These are phyloP conservation scores for Monochamus saltuarius DNA, from an alignment of 1,140 invertebrate species.

Conservation along the genomic window DNA sequence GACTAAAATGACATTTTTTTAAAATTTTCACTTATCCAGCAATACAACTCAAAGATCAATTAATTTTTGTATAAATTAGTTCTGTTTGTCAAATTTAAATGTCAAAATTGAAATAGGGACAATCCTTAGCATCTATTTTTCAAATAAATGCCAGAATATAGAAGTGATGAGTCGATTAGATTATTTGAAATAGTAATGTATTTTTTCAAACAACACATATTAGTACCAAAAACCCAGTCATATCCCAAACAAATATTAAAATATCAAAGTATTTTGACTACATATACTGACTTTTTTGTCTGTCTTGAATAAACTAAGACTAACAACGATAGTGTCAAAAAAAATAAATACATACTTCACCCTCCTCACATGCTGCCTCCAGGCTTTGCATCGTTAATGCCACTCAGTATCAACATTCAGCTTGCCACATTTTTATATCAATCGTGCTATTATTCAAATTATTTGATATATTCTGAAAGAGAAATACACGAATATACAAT, in stretches of 20 bases:
- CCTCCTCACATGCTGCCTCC: conserved; percentile 63
- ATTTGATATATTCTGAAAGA: conserved; percentile 10
- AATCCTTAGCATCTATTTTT: too few species aligned
- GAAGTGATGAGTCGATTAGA: not conserved
- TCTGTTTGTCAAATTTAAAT: too few species aligned
- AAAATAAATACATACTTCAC: conserved; percentile 55
- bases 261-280: not conserved
- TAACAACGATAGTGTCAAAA: not conserved
- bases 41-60: too few species aligned
- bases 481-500: not conserved
- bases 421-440: not conserved
- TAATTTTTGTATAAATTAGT: too few species aligned
- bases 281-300: not conserved
- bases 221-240: not conserved
- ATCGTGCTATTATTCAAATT: not conserved
- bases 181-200: too few species aligned
- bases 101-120: too few species aligned
- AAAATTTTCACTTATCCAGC: too few species aligned
- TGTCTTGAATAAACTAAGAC: not conserved
- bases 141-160: too few species aligned
- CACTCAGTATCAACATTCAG: conserved; percentile 51
- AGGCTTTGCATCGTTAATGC: conserved; percentile 61
- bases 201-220: too few species aligned
- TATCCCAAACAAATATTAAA: too few species aligned
- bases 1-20: too few species aligned